Evolutionary conservation across 1,140 invertebrate species (phyloP), one percentile per base, ranked within the genome.

Genomic region (Schlechtendalia chinensis): DNA sequence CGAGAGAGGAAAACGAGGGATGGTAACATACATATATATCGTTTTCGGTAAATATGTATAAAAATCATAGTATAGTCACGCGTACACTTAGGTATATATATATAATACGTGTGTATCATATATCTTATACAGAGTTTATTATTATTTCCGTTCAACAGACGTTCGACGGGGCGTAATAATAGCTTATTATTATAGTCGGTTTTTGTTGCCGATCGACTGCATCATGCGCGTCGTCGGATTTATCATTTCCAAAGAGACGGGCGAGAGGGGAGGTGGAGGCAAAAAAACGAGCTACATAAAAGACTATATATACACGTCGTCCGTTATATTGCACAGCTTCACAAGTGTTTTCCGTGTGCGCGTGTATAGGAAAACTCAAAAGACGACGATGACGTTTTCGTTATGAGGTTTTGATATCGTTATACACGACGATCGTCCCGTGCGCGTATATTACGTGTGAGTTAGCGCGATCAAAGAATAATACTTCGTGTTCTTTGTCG

Each of bases 181-280:
- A 77, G 74, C 27, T 77, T 77, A 59, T 77, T 77, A 59, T 77
- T 77, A 77, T 77, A 77, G 32, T 8, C 8, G 32, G 74, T n/a
- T 59, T 75, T 58, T 58, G 53, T 77, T 77, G 19, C 16, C n/a
- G 12, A 59, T 24, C n/a, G 53, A 54, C 27, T 54, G 54, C 19
- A n/a, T 61, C 27, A n/a, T n/a, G n/a, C 29, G 27, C 5, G 61
- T 39, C 72, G 32, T 59, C 27, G 54, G 54, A 59, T 59, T 27
- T 75, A 75, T 75, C 53, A 75, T 75, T 75, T 59, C 19, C n/a
- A 24, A 27, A 24, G 17, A 39, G 6, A 65, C 4, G 32, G 17
- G 24, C 14, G n/a, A 45, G 24, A 32, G 29, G 24, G 10, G 0
- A 6, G 19, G 3, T 0, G 22, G 12, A 24, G 19, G n/a, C n/a